Evolutionary conservation across 2,888 invertebrate genomes (phyloP).

Genomic region (Drosophila putrida): DNA sequence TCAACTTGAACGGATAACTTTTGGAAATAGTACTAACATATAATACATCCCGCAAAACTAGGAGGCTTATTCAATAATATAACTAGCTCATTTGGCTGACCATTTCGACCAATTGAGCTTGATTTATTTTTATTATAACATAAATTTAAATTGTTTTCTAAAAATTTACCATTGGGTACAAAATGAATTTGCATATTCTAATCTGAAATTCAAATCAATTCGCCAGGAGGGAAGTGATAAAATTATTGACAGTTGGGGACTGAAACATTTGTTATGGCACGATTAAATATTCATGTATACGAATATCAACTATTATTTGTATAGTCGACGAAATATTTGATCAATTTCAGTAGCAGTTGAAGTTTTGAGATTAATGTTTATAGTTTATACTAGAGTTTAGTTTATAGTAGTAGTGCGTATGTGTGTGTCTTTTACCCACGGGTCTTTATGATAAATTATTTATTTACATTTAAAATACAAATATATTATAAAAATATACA

Average conservation of each 20-base stretch:
- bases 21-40: too few relatives aligned
- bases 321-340: slow-evolving; percentile 28
- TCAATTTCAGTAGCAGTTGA: slow-evolving; percentile 42
- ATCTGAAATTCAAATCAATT: slow-evolving; percentile 26
- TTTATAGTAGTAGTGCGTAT: neutral
- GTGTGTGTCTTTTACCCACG: slow-evolving; percentile 24
- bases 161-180: slow-evolving; percentile 12
- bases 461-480: slow-evolving; percentile 50
- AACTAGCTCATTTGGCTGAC: neutral
- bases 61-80: neutral
- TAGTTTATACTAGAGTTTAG: slow-evolving; percentile 5
- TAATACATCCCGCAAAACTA: too few relatives aligned
- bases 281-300: slow-evolving; percentile 47
- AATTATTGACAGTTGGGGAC: slow-evolving; percentile 58
- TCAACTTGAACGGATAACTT: too few relatives aligned
- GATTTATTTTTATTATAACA: neutral
- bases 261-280: slow-evolving; percentile 59
- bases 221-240: slow-evolving; percentile 46
- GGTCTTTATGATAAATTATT: slow-evolving; percentile 49
- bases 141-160: slow-evolving; percentile 10
- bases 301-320: neutral
- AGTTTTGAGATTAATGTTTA: slow-evolving; percentile 9
- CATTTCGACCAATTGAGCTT: neutral
- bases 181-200: slow-evolving; percentile 9
- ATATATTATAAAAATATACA: too few relatives aligned